Evolutionary conservation across 1,140 invertebrate species (phyloP), one percentile per base, ranked within the genome.

Genomic region (Anoplophora glabripennis): DNA sequence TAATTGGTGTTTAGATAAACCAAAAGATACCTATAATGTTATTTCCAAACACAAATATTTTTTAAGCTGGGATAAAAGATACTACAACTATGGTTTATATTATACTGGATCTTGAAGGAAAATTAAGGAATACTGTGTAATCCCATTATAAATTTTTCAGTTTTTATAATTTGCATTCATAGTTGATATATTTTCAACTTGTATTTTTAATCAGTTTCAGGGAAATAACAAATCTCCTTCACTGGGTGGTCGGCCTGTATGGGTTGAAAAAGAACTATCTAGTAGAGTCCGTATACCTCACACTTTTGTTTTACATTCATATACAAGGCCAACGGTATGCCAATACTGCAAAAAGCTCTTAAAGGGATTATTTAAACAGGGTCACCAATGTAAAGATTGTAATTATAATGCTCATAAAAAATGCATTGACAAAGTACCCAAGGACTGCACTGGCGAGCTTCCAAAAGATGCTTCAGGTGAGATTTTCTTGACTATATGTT

Each of bases 351-450:
- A 96, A 76, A 96, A 96, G 78, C 82, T 99, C 64, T 82, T 99
- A 17, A 90, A 92, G 69, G 96, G 96, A 1, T 81, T 99, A 44
- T 97, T 98, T 77, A 92, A 96, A 72, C 97, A 99, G 80, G 94
- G 97, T 41, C 77, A 97, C 53, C 96, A 99, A 76, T 99, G 97
- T 77, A 92, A 94, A 80, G 96, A 98, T 81, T 99, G 96, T 75
- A 94, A 95, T 75, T 98, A 95, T 78, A 99, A 99, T 81, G 93
- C 91, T 58, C 96, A 99, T 78, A 94, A 97, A 75, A 98, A 98
- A 78, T 99, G 96, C 78, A 84, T 94, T 61, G 91, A 94, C 18
- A 88, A 89, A 78, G 90, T 98, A 64, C 93, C 95, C 14, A 96
- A 94, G 79, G 93, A 98, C 77, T 99, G 96, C 81, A 88, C 90